Percentiles rank a stretch among this genome's conserved stretches.
Conservation (phyloP, 2,797 vertebrate genomes). For the Bryconaethiops microstoma region DNA sequence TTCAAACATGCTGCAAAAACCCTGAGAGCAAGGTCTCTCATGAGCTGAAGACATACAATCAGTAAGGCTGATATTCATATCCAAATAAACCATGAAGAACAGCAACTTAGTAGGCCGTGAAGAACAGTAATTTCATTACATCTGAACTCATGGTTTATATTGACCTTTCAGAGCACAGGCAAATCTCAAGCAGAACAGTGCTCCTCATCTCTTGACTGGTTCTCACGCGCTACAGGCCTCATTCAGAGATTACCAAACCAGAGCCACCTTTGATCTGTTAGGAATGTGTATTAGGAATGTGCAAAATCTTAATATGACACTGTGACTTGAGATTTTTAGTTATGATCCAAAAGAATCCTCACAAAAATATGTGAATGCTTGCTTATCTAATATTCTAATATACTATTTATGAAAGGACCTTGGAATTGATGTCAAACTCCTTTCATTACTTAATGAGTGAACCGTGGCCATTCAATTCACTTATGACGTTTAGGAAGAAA, state of each 20-base stretch:
- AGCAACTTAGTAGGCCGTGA: conserved; percentile 33
- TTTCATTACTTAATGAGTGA: neutral
- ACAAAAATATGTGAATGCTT: neutral
- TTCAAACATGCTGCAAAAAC: conserved; percentile 32
- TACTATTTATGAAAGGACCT: neutral
- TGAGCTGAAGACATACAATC: conserved; percentile 9
- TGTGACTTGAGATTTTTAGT: neutral
- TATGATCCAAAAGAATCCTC: neutral
- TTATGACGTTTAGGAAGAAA: neutral
- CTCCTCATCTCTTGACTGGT: conserved; percentile 39
- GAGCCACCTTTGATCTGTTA: conserved; percentile 42
- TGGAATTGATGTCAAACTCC: neutral
- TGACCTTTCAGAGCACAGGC: conserved; percentile 53
- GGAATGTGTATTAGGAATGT: conserved; percentile 27
- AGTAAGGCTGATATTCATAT: conserved; percentile 31
- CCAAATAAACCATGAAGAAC: conserved; percentile 50
- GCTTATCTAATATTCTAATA: neutral
- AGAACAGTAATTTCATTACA: conserved; percentile 21
- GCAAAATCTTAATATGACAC: conserved; percentile 7
- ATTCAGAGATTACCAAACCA: conserved; percentile 71
- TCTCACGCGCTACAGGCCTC: conserved; percentile 56
- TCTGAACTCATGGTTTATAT: conserved; percentile 59
- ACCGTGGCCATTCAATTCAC: neutral
- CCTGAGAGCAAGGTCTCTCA: neutral
- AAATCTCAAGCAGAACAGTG: conserved; percentile 48